Evolutionary conservation across 2,888 invertebrate species (phyloP).

Genomic region (Ophion ellenae): DNA sequence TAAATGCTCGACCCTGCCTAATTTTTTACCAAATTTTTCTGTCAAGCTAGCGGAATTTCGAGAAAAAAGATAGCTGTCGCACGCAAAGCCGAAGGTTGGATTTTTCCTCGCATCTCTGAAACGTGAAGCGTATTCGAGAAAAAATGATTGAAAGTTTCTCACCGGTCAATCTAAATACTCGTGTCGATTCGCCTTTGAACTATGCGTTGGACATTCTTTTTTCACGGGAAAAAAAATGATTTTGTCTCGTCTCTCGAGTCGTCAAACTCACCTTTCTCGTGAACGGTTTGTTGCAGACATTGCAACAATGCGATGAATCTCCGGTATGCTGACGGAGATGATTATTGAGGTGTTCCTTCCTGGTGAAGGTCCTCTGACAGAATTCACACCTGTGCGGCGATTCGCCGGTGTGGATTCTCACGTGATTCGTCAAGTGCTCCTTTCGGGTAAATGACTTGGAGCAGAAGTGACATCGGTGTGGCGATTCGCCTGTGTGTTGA

Average conservation of each 20-base stretch:
- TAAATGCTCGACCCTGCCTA: neutral
- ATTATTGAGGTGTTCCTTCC: constrained; percentile 90
- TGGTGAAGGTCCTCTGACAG: constrained; percentile 89
- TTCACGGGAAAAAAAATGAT: neutral
- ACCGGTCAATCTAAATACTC: too few relatives aligned
- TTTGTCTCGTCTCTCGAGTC: neutral
- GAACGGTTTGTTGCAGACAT: constrained; percentile 90
- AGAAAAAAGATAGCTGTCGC: neutral
- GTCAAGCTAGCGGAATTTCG: neutral
- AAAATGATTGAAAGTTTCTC: too few relatives aligned
- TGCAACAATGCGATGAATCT: constrained; percentile 89
- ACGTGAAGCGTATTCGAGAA: too few relatives aligned
- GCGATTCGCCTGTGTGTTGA: constrained; percentile 95
- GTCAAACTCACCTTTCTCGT: constrained; percentile 85
- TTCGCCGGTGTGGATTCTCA: constrained; percentile 87
- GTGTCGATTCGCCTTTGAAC: too few relatives aligned
- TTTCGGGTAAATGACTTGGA: constrained; percentile 94
- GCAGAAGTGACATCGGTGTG: constrained; percentile 93
- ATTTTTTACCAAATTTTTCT: too few relatives aligned
- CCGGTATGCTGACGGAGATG: constrained; percentile 90
- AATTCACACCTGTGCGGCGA: constrained; percentile 89
- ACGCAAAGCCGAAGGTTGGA: neutral
- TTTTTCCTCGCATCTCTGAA: neutral
- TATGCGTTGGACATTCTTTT: neutral
- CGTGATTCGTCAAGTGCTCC: constrained; percentile 94